A percentile compares a stretch with the other conserved stretches of the same genome.
phyloP scores from a whole-genome alignment of 2,113 vertebrate species.

The Puffinus mauretanicus region DNA sequence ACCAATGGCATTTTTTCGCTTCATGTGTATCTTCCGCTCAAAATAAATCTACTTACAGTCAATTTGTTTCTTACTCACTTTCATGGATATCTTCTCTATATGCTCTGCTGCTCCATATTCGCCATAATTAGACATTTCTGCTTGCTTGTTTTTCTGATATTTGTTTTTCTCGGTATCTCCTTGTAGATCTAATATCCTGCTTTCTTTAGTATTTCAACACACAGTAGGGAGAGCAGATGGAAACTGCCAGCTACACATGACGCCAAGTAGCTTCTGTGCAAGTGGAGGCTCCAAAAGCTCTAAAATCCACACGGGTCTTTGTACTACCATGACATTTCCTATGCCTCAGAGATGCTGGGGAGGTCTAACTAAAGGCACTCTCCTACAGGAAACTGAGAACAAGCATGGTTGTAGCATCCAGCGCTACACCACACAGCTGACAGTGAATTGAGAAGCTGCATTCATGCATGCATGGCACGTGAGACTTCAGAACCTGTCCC shows the following conservation, averaged over 20 bases:
- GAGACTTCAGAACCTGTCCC: not conserved
- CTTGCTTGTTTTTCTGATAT: not conserved
- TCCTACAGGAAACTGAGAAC: not conserved
- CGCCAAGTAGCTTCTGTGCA: not conserved
- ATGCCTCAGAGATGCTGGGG: not conserved
- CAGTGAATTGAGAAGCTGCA: not conserved
- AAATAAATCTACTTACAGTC: conserved; percentile 8
- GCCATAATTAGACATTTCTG: not conserved
- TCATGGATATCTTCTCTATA: not conserved
- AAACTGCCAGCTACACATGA: not conserved
- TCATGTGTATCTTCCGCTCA: not conserved
- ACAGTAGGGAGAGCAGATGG: not conserved
- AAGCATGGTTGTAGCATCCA: not conserved
- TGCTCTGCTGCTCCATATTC: not conserved
- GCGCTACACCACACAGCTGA: not conserved
- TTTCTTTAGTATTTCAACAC: not conserved
- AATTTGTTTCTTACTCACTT: conserved; percentile 26
- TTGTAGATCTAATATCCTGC: not conserved
- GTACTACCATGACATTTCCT: not conserved
- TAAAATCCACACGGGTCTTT: not conserved
- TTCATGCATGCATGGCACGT: fast-evolving
- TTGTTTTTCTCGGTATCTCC: not conserved
- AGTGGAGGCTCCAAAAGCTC: not conserved
- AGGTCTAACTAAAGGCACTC: not conserved
- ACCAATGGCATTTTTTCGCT: not conserved